phyloP scores from a whole-genome alignment of 2,113 vertebrate species.

The Microtus richardsoni region DNA sequence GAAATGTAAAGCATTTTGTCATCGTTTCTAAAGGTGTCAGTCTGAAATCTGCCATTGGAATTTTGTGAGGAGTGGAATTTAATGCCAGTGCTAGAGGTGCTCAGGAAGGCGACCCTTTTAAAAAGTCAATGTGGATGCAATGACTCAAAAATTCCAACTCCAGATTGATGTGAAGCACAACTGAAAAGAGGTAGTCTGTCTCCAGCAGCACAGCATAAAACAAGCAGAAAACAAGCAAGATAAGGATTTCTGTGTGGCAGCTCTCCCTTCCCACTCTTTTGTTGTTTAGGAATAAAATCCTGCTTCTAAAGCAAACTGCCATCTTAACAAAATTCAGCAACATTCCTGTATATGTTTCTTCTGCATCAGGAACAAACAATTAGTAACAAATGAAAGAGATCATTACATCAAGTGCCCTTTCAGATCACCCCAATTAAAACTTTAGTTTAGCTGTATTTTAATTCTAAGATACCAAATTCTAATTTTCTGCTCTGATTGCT shows the following conservation, averaged over 20 bases:
- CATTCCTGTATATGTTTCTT: conserved; percentile 86
- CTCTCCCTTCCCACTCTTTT: conserved; percentile 56
- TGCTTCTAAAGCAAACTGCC: conserved; percentile 83
- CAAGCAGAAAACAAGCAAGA: conserved; percentile 60
- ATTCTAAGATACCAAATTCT: conserved; percentile 98
- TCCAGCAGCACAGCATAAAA: not conserved
- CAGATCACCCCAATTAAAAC: conserved; percentile 98
- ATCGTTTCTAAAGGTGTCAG: not conserved
- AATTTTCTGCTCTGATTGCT: conserved; percentile 99
- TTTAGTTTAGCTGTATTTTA: conserved; percentile 93
- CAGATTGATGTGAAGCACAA: not conserved
- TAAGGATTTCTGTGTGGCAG: conserved; percentile 64
- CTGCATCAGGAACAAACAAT: conserved; percentile 90
- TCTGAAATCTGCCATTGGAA: conserved; percentile 18
- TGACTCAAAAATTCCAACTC: not conserved
- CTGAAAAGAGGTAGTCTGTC: too few relatives aligned
- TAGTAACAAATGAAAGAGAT: conserved; percentile 96
- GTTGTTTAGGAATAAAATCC: conserved; percentile 81
- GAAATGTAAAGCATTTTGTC: conserved; percentile 6
- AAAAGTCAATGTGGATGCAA: not conserved
- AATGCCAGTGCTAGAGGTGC: not conserved
- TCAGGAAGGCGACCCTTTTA: not conserved
- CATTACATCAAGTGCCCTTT: conserved; percentile 98
- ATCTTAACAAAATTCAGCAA: conserved; percentile 85
- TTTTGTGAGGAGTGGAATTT: not conserved